A percentile compares a stretch with the other conserved stretches of the same genome.
These are phyloP conservation scores for Galago senegalensis DNA, from an alignment of 2,797 vertebrate species.

Conservation along the genomic window DNA sequence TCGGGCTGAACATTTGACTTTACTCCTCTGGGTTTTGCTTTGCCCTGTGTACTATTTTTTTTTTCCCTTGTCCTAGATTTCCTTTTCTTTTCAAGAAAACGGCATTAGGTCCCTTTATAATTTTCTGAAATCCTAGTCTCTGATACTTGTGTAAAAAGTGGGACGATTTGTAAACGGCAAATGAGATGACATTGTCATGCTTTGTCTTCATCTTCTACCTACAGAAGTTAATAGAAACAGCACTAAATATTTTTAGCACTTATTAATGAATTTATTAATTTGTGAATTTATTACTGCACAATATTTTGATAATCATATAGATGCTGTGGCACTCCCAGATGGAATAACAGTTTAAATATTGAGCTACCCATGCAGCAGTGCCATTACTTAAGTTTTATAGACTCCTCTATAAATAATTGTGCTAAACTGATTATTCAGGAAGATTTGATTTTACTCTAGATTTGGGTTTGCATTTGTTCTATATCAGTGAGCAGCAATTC, in stretches of 20 bases:
- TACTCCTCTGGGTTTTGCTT: neutral
- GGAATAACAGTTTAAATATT: constrained; percentile 46
- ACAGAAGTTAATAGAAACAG: neutral
- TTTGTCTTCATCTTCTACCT: neutral
- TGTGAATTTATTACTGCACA: constrained; percentile 24
- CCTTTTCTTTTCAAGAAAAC: neutral
- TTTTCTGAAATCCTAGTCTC: neutral
- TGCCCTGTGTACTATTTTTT: neutral
- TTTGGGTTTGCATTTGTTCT: constrained; percentile 53
- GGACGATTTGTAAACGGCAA: constrained; percentile 7
- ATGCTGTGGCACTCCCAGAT: constrained; percentile 39
- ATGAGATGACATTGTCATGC: neutral
- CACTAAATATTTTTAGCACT: neutral
- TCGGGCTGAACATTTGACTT: neutral
- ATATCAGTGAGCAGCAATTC: constrained; percentile 74
- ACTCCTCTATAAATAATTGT: constrained; percentile 75
- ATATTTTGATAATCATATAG: constrained; percentile 55
- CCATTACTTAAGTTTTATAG: constrained; percentile 65
- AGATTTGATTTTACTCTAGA: constrained; percentile 73
- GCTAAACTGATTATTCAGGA: constrained; percentile 70
- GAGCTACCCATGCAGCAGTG: neutral
- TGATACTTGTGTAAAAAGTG: neutral
- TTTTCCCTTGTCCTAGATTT: neutral
- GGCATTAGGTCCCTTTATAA: neutral
- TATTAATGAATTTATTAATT: neutral